Evolutionary conservation across 2,888 invertebrate genomes (phyloP).

Genomic region (Hofmannophila pseudospretella): DNA sequence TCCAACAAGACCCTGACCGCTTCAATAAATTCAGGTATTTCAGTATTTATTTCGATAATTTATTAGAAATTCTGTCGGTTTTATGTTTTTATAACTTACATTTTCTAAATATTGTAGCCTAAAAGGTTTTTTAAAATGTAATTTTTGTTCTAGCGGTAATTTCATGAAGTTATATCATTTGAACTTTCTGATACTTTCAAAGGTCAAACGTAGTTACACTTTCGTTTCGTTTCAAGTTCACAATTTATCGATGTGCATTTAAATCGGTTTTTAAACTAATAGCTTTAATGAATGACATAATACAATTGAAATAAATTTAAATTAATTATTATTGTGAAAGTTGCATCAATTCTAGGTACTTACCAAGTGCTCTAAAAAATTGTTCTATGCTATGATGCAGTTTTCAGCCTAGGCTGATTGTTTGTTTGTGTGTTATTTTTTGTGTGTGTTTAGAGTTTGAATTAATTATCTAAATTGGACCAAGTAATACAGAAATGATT

Average conservation of each 20-base stretch:
- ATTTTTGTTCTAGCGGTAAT: conserved; percentile 1
- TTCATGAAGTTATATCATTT: conserved; percentile 23
- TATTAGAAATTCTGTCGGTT: not conserved
- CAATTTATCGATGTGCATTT: conserved; percentile 1
- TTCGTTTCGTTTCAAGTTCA: conserved; percentile 9
- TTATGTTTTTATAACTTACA: not conserved
- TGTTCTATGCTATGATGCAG: too few species aligned
- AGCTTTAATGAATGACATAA: not conserved
- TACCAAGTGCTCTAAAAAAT: too few species aligned
- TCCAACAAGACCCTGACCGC: conserved; percentile 87
- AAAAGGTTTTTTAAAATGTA: not conserved
- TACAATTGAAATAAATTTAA: not conserved
- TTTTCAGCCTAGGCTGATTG: too few species aligned
- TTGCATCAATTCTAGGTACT: too few species aligned
- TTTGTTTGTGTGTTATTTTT: too few species aligned
- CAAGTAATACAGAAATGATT: too few species aligned
- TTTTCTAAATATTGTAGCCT: not conserved
- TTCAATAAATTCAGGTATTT: conserved; percentile 93
- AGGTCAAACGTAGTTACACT: conserved; percentile 38
- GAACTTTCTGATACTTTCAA: conserved; percentile 29
- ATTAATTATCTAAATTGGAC: too few species aligned
- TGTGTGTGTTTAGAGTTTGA: too few species aligned
- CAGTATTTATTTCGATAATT: conserved; percentile 14
- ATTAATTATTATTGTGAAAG: too few species aligned
- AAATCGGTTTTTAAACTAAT: conserved; percentile 4